Base-by-base conservation (phyloP, 2,797 vertebrate genomes). In the Rhinoraja longicauda region DNA sequence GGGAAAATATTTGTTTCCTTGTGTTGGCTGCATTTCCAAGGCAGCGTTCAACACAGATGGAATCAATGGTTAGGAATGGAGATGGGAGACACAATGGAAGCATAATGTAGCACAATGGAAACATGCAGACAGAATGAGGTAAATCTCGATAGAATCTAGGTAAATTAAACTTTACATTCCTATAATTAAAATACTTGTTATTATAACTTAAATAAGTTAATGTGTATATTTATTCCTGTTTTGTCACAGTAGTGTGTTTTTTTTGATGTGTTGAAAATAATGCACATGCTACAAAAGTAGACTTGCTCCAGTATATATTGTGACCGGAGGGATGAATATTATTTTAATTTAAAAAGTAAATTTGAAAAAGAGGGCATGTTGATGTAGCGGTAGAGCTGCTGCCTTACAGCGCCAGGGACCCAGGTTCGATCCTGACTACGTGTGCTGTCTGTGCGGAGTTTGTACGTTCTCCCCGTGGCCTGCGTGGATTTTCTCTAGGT, bases 201-300 rank as follows among this genome's bases (percentile, higher is more conserved):
- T n/a, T n/a, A n/a, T n/a, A n/a, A n/a, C n/a, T n/a, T n/a, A n/a
- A n/a, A n/a, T 90, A n/a, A 67, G 97, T 95, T 94, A 96, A 95
- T 96, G 97, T 96, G 96, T 96, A 97, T 98, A 98, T 98, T 98
- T 98, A 97, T 97, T 98, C 95, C 94, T 97, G 96, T 93, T 94
- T 94, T 94, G 94, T 95, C 95, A 90, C 93, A 95, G 95, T 96
- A 94, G 93, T 95, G 95, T 96, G 93, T 95, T 95, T 95, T 94
- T 94, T 94, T 93, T 94, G 67, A 94, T 93, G 95, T 96, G 95
- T 94, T 94, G 94, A 94, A 93, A 92, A 93, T 82, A 93, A 75
- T 36, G 79, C 64, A 79, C 39, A 92, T 91, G 84, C 90, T 29
- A 79, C 67, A 95, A 96, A 95, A 94, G 94, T 94, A 94, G 96